A percentile compares a stretch with the other conserved stretches of the same genome.
phyloP scores from a whole-genome alignment of 2,888 invertebrate genomes.

The Dolichomitus sp. region DNA sequence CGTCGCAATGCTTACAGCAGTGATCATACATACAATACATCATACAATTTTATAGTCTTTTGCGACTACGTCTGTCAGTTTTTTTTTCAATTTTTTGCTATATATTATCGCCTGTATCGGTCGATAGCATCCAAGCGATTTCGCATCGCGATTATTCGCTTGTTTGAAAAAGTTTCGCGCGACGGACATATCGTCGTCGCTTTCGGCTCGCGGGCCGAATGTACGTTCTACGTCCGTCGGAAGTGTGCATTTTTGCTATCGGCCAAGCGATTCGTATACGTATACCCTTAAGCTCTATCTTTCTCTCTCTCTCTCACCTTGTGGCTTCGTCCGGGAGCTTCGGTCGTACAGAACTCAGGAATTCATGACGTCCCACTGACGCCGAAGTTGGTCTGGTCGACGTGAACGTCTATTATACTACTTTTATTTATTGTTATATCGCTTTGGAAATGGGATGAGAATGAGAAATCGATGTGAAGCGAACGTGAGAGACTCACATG shows the following conservation, averaged over 20 bases:
- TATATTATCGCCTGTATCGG: conserved; percentile 23
- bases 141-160: background rate
- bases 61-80: conserved; percentile 68
- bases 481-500: conserved; percentile 43
- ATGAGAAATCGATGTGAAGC: conserved; percentile 33
- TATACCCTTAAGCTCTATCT: background rate
- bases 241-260: conserved; percentile 60
- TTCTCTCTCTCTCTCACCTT: conserved; percentile 25
- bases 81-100: conserved; percentile 40
- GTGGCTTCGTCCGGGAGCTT: conserved; percentile 2
- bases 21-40: conserved; percentile 71
- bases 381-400: conserved; percentile 26
- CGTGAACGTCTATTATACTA: background rate
- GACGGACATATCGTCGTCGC: conserved; percentile 17
- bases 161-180: background rate
- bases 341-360: background rate
- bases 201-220: background rate
- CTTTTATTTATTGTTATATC: conserved; percentile 8
- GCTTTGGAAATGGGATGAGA: conserved; percentile 26
- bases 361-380: background rate
- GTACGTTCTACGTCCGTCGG: conserved; percentile 29
- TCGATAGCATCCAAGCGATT: conserved; percentile 26
- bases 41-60: conserved; percentile 72
- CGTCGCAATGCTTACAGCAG: conserved; percentile 66
- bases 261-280: background rate